Evolutionary conservation across 1,140 invertebrate species (phyloP).

Genomic region (Formica selysi): DNA sequence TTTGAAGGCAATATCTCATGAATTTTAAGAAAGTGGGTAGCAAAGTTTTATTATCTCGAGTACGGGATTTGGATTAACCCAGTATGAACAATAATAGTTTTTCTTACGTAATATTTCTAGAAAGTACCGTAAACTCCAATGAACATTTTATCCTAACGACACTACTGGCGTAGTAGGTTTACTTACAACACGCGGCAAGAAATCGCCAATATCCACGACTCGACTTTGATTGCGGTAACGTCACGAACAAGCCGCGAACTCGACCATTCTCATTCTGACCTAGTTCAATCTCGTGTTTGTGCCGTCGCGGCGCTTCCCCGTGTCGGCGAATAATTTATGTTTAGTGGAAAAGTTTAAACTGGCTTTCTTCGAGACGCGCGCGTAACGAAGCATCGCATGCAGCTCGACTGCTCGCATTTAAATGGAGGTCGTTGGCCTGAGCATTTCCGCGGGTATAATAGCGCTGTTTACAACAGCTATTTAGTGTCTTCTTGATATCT

Average conservation of each 20-base stretch:
- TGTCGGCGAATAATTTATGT: conserved; percentile 38
- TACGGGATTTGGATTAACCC: conserved; percentile 18
- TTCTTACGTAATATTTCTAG: conserved; percentile 42
- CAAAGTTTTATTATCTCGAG: conserved; percentile 12
- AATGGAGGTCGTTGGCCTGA: conserved; percentile 45
- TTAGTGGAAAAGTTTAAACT: conserved; percentile 46
- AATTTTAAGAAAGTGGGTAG: conserved; percentile 19
- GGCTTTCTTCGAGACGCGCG: conserved; percentile 14
- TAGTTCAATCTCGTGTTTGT: conserved; percentile 59
- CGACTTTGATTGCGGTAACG: conserved; percentile 27
- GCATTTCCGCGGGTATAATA: conserved; percentile 45
- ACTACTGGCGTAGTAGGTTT: conserved; percentile 28
- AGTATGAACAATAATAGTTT: conserved; percentile 14
- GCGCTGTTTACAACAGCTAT: conserved; percentile 6
- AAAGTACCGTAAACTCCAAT: neutral
- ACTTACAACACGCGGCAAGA: conserved; percentile 22
- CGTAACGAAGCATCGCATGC: neutral
- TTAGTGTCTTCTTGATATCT: conserved; percentile 18
- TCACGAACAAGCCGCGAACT: conserved; percentile 30
- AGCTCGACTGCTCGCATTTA: conserved; percentile 42
- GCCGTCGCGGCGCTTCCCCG: conserved; percentile 40
- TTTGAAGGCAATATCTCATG: neutral
- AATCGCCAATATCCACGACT: neutral
- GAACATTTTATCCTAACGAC: conserved; percentile 12
- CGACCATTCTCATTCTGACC: conserved; percentile 65